Evolutionary conservation across 1,140 invertebrate genomes (phyloP).

Genomic region (Drosophila mauritiana): DNA sequence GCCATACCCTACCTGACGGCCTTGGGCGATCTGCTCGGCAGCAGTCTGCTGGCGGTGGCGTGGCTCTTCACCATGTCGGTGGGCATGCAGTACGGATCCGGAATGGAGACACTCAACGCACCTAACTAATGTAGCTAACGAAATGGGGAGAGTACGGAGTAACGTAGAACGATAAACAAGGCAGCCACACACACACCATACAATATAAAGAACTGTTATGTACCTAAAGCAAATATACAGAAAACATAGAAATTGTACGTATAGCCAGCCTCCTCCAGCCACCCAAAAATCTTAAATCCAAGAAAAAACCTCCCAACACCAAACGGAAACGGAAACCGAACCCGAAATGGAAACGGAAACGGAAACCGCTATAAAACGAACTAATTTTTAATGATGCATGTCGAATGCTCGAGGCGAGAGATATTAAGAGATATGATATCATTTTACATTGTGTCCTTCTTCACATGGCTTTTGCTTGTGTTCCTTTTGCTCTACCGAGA

Average conservation of each 20-base stretch:
- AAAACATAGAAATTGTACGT: constrained; percentile 36
- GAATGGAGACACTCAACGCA: constrained; percentile 71
- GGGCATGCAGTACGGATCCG: constrained; percentile 86
- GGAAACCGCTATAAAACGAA: constrained; percentile 21
- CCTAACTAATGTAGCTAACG: constrained; percentile 58
- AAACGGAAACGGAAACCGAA: constrained; percentile 9
- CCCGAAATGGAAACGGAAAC: constrained; percentile 8
- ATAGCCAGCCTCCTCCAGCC: constrained; percentile 4
- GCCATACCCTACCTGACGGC: constrained; percentile 98
- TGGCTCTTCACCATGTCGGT: constrained; percentile 92
- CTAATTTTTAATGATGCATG: constrained; percentile 49
- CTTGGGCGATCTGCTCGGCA: constrained; percentile 96
- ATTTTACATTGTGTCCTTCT: constrained; percentile 53
- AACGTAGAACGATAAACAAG: constrained; percentile 10
- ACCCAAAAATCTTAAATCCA: not conserved
- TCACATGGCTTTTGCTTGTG: constrained; percentile 74
- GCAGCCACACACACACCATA: constrained; percentile 25
- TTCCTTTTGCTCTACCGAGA: constrained; percentile 71
- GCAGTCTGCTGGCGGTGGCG: constrained; percentile 92
- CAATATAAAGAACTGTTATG: constrained; percentile 52
- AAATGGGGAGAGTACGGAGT: not conserved
- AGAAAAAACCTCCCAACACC: constrained; percentile 13
- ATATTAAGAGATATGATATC: constrained; percentile 32
- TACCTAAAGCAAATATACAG: constrained; percentile 46
- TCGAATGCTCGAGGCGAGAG: constrained; percentile 42